Conservation (phyloP, 2,113 vertebrate species). For the Odontesthes bonariensis region DNA sequence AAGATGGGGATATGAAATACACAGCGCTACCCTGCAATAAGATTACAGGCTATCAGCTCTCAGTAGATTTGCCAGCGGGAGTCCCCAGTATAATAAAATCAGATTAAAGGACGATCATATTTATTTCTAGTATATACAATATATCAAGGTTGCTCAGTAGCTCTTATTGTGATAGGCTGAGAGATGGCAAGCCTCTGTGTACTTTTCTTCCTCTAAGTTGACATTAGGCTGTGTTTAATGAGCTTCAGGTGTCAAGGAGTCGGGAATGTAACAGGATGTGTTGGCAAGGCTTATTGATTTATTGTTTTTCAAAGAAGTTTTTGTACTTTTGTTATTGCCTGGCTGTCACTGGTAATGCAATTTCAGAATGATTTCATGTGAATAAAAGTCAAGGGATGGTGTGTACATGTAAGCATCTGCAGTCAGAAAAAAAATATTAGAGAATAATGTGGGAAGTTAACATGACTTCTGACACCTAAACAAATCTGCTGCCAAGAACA, state of each 20-base stretch:
- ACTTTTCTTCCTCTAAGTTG: constrained; percentile 91
- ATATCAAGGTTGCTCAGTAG: constrained; percentile 86
- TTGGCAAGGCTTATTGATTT: constrained; percentile 81
- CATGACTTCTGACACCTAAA: constrained; percentile 61
- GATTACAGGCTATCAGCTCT: constrained; percentile 88
- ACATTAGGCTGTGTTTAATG: constrained; percentile 94
- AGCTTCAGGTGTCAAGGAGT: constrained; percentile 87
- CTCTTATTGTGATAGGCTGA: constrained; percentile 80
- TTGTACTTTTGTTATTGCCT: constrained; percentile 81
- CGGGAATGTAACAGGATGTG: constrained; percentile 71
- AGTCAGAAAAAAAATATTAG: constrained; percentile 57
- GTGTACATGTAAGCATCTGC: constrained; percentile 63
- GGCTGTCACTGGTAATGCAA: constrained; percentile 74
- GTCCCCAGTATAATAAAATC: constrained; percentile 97
- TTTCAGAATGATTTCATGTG: constrained; percentile 74
- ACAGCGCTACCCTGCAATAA: constrained; percentile 89
- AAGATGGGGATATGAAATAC: constrained; percentile 81
- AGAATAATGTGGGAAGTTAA: constrained; percentile 64
- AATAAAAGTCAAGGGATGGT: constrained; percentile 74
- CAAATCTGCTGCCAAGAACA: constrained; percentile 17
- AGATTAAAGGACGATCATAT: constrained; percentile 98
- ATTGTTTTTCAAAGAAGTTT: constrained; percentile 81
- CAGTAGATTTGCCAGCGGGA: constrained; percentile 95
- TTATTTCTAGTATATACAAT: constrained; percentile 98
- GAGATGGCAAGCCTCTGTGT: constrained; percentile 76